These are phyloP conservation scores for Embiotoca jacksoni DNA, from an alignment of 2,113 vertebrate genomes.

Conservation along the genomic window DNA sequence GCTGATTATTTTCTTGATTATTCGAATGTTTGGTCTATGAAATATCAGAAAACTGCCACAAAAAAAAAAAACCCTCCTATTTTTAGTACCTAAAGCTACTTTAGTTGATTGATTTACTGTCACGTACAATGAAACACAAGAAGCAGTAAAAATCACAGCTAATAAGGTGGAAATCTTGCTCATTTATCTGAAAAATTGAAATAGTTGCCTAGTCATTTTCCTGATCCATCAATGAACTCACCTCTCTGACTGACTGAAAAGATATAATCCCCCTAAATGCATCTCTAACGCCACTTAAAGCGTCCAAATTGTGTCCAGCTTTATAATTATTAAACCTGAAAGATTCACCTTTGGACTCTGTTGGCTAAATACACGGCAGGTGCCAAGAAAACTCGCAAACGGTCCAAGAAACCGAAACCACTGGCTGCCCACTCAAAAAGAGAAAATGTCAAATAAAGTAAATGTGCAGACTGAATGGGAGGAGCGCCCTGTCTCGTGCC, in stretches of 20 bases:
- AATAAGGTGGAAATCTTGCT: too few relatives aligned
- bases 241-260: too few relatives aligned
- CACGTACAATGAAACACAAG: too few relatives aligned
- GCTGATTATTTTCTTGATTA: neutral
- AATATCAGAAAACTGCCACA: neutral
- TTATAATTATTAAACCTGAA: too few relatives aligned
- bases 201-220: neutral
- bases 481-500: conserved; percentile 18
- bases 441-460: conserved; percentile 22
- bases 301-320: too few relatives aligned
- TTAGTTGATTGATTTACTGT: too few relatives aligned
- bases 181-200: neutral
- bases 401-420: conserved; percentile 2
- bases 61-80: neutral
- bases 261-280: too few relatives aligned
- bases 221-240: neutral
- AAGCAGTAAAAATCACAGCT: too few relatives aligned
- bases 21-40: too few relatives aligned
- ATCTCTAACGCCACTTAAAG: too few relatives aligned
- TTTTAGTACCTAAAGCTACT: too few relatives aligned
- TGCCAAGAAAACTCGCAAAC: conserved; percentile 10
- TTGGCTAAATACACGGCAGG: neutral
- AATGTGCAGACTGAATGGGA: conserved; percentile 20
- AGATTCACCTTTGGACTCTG: too few relatives aligned
- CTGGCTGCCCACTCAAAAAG: neutral